Evolutionary conservation across 2,113 vertebrate species (phyloP).

Genomic region (Uropsilus gracilis): DNA sequence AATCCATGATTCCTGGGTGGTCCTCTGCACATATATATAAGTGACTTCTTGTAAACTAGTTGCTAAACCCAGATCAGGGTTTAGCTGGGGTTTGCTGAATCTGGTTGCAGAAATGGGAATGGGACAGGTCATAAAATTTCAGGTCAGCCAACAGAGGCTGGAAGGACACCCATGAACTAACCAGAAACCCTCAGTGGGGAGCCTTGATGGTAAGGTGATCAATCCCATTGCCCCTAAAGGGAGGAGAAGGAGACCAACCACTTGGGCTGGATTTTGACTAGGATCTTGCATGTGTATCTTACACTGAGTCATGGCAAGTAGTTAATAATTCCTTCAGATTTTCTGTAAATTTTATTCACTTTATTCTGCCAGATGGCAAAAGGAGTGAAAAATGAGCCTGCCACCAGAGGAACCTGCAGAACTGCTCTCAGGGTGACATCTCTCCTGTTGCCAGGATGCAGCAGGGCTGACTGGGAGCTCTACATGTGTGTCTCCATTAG

Average conservation of each 20-base stretch:
- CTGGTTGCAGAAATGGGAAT: background rate
- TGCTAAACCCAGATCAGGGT: background rate
- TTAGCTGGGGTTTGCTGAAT: background rate
- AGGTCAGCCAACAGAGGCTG: background rate
- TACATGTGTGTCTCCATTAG: background rate
- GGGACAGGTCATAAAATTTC: background rate
- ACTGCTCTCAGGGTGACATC: background rate
- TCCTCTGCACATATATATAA: background rate
- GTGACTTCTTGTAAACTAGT: no score
- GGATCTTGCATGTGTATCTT: background rate
- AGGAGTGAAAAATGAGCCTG: background rate
- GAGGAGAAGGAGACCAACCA: background rate
- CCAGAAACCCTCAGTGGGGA: background rate
- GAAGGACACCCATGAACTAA: background rate
- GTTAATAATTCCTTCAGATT: conserved; percentile 9
- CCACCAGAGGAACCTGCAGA: background rate
- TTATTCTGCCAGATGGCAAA: background rate
- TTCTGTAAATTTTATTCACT: background rate
- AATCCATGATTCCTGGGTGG: no score
- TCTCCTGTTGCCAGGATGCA: background rate
- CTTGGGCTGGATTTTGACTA: background rate
- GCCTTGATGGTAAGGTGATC: background rate
- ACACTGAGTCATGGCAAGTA: background rate
- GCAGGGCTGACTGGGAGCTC: background rate
- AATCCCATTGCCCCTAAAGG: background rate